Conservation (phyloP, 2,113 vertebrate species). For the Thunnus thynnus region DNA sequence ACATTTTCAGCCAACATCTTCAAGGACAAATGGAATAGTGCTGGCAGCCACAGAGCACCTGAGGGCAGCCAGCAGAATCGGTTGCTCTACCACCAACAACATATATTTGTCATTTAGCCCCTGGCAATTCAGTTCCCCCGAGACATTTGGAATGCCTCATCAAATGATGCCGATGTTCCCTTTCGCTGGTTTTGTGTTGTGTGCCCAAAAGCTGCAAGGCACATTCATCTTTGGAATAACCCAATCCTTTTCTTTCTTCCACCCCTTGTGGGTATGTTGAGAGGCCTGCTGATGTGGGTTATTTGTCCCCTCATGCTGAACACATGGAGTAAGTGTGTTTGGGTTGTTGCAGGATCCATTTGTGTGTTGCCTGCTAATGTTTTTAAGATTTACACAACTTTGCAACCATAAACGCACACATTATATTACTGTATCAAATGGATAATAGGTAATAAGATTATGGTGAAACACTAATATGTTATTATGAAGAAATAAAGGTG, state of each 20-base stretch:
- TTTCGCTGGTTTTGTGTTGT: conserved; percentile 85
- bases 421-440: not conserved
- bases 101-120: conserved; percentile 85
- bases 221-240: conserved; percentile 87
- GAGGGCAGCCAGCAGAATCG: conserved; percentile 79
- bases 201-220: conserved; percentile 84
- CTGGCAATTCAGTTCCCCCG: conserved; percentile 75
- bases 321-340: conserved; percentile 70
- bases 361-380: conserved; percentile 12
- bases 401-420: not conserved
- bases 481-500: not conserved
- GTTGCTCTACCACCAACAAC: conserved; percentile 74
- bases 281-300: conserved; percentile 78
- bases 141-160: conserved; percentile 84
- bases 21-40: conserved; percentile 83
- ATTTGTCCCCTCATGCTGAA: conserved; percentile 80
- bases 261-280: conserved; percentile 77
- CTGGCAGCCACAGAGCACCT: conserved; percentile 77
- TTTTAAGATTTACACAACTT: not conserved
- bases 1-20: conserved; percentile 81
- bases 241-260: conserved; percentile 76
- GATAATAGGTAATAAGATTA: not conserved
- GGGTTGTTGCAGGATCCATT: conserved; percentile 53
- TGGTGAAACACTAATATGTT: not conserved
- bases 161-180: conserved; percentile 86